Percentiles rank a stretch among this genome's conserved stretches.
Conservation (phyloP, 2,113 vertebrate species). For the Glareola pratincola region DNA sequence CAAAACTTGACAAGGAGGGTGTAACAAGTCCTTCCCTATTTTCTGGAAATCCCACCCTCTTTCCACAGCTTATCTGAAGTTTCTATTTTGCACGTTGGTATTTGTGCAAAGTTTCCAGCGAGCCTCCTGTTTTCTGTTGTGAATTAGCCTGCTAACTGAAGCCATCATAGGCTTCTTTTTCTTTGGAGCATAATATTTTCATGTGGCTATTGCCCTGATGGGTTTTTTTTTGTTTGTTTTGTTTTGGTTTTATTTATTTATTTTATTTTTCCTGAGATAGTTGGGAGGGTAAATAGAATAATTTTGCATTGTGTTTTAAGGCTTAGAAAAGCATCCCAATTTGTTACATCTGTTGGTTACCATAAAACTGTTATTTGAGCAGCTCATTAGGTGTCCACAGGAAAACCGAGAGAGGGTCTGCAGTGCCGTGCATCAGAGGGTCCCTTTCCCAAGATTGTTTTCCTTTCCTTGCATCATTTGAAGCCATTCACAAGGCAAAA, state of each 20-base stretch:
- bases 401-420: neutral
- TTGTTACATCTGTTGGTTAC: neutral
- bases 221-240: neutral
- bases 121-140: neutral
- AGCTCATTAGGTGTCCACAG: rapidly evolving
- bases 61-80: slow-evolving; percentile 35
- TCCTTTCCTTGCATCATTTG: neutral
- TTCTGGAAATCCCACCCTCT: slow-evolving; percentile 75
- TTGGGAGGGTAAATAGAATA: neutral
- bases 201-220: neutral
- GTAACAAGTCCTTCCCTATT: slow-evolving; percentile 74
- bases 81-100: slow-evolving; percentile 58
- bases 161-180: neutral
- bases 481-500: neutral
- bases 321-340: neutral
- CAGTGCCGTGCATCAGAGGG: neutral
- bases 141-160: neutral
- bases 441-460: rapidly evolving
- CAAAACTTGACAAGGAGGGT: slow-evolving; percentile 64
- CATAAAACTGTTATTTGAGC: neutral
- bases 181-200: neutral
- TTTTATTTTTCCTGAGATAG: neutral
- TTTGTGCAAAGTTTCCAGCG: neutral
- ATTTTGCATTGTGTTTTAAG: neutral
- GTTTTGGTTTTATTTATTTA: neutral